phyloP scores from a whole-genome alignment of 2,888 invertebrate genomes.

The Parnassius orleans region DNA sequence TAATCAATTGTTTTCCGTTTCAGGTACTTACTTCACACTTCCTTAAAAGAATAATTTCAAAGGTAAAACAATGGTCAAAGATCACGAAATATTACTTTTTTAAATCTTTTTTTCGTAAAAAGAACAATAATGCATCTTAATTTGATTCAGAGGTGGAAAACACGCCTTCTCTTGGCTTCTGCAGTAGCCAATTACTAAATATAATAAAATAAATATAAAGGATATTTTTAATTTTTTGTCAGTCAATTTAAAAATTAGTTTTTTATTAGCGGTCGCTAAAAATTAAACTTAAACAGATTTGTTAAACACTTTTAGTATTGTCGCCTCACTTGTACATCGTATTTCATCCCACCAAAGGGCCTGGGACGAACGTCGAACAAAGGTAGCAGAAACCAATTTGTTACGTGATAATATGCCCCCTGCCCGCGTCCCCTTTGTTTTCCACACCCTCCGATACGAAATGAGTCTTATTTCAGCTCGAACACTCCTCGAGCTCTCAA shows the following conservation, averaged over 20 bases:
- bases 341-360: constrained; percentile 56
- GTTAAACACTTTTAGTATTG: not conserved
- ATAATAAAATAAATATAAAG: no score
- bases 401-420: constrained; percentile 78
- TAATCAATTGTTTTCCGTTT: constrained; percentile 22
- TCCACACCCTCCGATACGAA: constrained; percentile 42
- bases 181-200: no score
- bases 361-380: constrained; percentile 65
- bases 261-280: no score
- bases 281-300: no score
- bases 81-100: no score
- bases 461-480: constrained; percentile 55
- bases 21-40: constrained; percentile 28
- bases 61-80: no score
- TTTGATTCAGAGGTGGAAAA: no score
- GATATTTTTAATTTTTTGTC: no score
- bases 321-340: constrained; percentile 17
- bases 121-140: no score
- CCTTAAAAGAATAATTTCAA: not conserved
- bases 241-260: no score
- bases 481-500: constrained; percentile 47
- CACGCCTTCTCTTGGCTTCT: no score
- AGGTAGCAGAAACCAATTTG: constrained; percentile 80
- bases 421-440: constrained; percentile 30
- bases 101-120: no score